phyloP scores from a whole-genome alignment of 2,113 vertebrate genomes.

The Mionectes macconnelli region DNA sequence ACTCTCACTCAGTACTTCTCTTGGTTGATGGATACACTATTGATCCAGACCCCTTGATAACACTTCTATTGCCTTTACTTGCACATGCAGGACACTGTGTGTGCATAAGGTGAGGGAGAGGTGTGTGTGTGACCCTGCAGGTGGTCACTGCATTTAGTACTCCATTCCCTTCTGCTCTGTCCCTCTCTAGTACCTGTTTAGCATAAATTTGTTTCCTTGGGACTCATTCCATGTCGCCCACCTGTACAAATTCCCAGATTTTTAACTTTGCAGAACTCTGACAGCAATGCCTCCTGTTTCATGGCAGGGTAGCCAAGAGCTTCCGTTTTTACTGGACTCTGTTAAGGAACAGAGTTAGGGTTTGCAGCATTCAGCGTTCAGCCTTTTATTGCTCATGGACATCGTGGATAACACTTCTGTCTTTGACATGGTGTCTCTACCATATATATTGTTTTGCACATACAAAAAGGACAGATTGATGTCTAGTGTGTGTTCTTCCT shows the following conservation, averaged over 20 bases:
- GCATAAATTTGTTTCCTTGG: background rate
- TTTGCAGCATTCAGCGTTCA: background rate
- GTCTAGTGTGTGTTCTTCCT: background rate
- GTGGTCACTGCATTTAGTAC: background rate
- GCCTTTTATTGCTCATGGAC: background rate
- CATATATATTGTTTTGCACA: background rate
- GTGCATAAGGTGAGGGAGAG: background rate
- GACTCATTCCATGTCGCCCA: background rate
- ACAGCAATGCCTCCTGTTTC: background rate
- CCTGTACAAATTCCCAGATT: background rate
- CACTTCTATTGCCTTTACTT: background rate
- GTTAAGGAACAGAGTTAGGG: background rate
- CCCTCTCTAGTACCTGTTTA: background rate
- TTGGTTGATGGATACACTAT: background rate
- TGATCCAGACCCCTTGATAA: background rate
- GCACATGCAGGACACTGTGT: background rate
- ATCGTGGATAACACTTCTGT: background rate
- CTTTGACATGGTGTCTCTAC: background rate
- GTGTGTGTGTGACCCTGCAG: fast-evolving
- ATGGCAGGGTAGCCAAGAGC: background rate
- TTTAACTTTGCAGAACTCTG: background rate
- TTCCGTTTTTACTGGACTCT: background rate
- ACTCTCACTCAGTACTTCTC: background rate
- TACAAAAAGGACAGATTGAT: background rate
- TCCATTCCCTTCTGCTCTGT: background rate